A percentile compares a stretch with the other conserved stretches of the same genome.
These are phyloP conservation scores for Synaphobranchus kaupii DNA, from an alignment of 2,797 vertebrate species.

Conservation along the genomic window DNA sequence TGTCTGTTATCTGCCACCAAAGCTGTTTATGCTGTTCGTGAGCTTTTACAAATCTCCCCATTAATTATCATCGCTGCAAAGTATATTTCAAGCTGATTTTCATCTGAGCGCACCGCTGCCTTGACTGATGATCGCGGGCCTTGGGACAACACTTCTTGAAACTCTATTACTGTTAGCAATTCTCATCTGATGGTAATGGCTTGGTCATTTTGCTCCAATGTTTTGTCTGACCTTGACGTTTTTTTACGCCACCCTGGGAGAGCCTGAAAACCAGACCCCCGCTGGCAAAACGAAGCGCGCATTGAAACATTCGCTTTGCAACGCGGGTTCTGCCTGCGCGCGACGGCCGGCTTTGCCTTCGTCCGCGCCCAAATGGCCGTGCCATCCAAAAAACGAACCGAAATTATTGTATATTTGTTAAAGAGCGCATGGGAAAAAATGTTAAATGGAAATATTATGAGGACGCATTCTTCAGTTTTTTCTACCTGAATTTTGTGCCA, in stretches of 20 bases:
- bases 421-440: conserved; percentile 38
- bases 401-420: background rate
- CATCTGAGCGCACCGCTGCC: conserved; percentile 50
- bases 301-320: conserved; percentile 56
- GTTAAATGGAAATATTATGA: conserved; percentile 40
- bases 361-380: conserved; percentile 49
- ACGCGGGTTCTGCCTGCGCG: conserved; percentile 47
- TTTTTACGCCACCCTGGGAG: conserved; percentile 54
- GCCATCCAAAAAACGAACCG: conserved; percentile 44
- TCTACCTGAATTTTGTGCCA: conserved; percentile 36
- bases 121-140: conserved; percentile 60
- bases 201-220: conserved; percentile 57
- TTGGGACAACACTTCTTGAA: conserved; percentile 35
- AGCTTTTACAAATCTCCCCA: conserved; percentile 43
- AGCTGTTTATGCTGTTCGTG: conserved; percentile 57
- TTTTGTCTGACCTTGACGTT: conserved; percentile 58
- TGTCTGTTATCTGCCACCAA: conserved; percentile 55
- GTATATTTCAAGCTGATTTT: conserved; percentile 65
- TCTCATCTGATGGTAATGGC: conserved; percentile 64
- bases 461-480: conserved; percentile 32
- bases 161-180: conserved; percentile 52
- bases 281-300: conserved; percentile 47
- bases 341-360: conserved; percentile 45
- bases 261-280: conserved; percentile 46
- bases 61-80: conserved; percentile 58